Evolutionary conservation across 2,888 invertebrate genomes (phyloP).

Genomic region (Drosophila macrothrix): DNA sequence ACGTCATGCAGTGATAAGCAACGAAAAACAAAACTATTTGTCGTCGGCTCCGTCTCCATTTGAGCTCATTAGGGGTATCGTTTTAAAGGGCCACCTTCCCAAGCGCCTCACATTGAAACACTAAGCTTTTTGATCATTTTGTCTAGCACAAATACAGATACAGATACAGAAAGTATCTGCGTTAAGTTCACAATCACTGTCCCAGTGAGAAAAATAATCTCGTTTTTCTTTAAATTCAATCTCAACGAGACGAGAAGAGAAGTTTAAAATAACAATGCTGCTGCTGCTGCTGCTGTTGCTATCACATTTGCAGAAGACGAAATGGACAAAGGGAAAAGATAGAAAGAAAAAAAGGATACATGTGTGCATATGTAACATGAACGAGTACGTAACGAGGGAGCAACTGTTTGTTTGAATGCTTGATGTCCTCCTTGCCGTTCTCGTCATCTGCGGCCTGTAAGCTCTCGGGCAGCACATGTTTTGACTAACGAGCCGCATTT

Average conservation of each 20-base stretch:
- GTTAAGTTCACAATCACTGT: background rate
- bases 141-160: constrained; percentile 27
- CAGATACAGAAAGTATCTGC: constrained; percentile 25
- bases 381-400: constrained; percentile 25
- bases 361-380: constrained; percentile 2
- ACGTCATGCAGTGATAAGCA: constrained; percentile 66
- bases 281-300: background rate
- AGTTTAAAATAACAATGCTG: constrained; percentile 70
- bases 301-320: constrained; percentile 13
- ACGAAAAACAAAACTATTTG: constrained; percentile 78
- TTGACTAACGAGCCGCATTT: constrained; percentile 79
- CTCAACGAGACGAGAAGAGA: constrained; percentile 46
- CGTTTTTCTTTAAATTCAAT: constrained; percentile 56
- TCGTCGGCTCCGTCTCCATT: constrained; percentile 37
- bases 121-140: constrained; percentile 2
- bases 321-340: background rate
- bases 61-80: constrained; percentile 53
- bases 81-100: constrained; percentile 22
- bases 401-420: constrained; percentile 59
- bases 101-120: background rate
- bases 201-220: background rate
- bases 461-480: constrained; percentile 73
- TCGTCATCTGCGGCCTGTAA: constrained; percentile 61
- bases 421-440: constrained; percentile 49
- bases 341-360: constrained; percentile 52